A percentile compares a stretch with the other conserved stretches of the same genome.
Conservation (phyloP, 30 jellyfish, hydroid and myxozoan genomes). For the Morbakka virulenta region DNA sequence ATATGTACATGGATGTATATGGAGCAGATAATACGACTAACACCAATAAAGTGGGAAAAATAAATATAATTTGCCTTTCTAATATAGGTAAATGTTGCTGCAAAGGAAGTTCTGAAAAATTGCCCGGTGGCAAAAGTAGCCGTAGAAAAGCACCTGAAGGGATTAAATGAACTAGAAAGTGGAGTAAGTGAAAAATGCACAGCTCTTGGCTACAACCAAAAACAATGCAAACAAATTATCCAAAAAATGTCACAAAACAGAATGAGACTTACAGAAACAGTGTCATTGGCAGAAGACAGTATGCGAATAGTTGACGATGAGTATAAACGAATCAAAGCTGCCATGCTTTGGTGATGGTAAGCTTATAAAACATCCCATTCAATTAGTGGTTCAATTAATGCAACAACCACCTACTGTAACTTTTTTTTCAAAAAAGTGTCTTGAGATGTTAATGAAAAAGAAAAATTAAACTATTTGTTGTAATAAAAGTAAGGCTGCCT, state of each 20-base stretch:
- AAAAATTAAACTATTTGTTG: too few relatives aligned
- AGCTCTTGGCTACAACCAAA: conserved; percentile 53
- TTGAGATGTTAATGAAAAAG: too few relatives aligned
- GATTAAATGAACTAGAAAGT: conserved; percentile 15
- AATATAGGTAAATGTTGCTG: conserved; percentile 57
- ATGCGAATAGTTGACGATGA: conserved; percentile 77
- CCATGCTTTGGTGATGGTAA: conserved; percentile 92
- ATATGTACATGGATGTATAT: too few relatives aligned
- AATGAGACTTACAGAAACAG: conserved; percentile 60
- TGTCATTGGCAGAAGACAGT: conserved; percentile 74
- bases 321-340: conserved; percentile 58
- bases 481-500: too few relatives aligned
- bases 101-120: conserved; percentile 60
- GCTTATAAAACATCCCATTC: too few relatives aligned
- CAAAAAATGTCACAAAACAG: conserved; percentile 33
- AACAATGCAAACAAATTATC: conserved; percentile 33
- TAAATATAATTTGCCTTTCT: background rate
- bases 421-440: too few relatives aligned
- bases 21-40: background rate
- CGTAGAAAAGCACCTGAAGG: conserved; percentile 45
- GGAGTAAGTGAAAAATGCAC: conserved; percentile 37
- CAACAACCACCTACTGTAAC: too few relatives aligned
- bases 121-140: conserved; percentile 70
- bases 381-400: too few relatives aligned
- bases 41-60: too few relatives aligned